Evolutionary conservation across 1,140 invertebrate genomes (phyloP).

Genomic region (Pararge aegeria): DNA sequence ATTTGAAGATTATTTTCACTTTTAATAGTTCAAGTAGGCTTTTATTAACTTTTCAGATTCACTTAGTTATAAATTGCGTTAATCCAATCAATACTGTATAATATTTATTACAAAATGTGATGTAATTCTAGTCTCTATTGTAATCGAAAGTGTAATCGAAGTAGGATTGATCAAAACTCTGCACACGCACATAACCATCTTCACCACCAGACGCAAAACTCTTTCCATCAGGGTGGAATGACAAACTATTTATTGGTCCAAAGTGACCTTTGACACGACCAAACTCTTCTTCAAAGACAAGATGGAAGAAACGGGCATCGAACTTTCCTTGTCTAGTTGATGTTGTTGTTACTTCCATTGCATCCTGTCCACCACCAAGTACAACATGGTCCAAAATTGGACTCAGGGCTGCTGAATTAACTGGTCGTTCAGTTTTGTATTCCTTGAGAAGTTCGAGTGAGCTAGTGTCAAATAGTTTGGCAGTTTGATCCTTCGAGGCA

Average conservation of each 20-base stretch:
- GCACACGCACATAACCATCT: conserved; percentile 98
- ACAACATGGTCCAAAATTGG: conserved; percentile 97
- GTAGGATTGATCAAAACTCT: conserved; percentile 97
- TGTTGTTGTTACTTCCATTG: conserved; percentile 99
- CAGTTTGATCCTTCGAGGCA: conserved; percentile 95
- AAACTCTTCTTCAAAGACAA: conserved; percentile 99
- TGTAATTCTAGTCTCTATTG: conserved; percentile 65
- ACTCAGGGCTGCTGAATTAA: conserved; percentile 97
- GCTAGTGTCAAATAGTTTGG: conserved; percentile 95
- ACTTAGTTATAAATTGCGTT: background rate
- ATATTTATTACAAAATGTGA: background rate
- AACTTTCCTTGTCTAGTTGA: conserved; percentile 98
- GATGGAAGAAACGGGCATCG: conserved; percentile 98
- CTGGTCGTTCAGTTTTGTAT: conserved; percentile 97
- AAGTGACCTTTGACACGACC: conserved; percentile 99
- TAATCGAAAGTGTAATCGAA: conserved; percentile 98
- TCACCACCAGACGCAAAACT: conserved; percentile 98
- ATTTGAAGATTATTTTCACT: no score
- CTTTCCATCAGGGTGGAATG: conserved; percentile 98
- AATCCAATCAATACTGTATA: conserved; percentile 11
- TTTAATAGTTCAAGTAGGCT: background rate
- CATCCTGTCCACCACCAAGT: conserved; percentile 98
- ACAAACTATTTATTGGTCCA: conserved; percentile 99
- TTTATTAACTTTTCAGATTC: background rate
- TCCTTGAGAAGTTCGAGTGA: conserved; percentile 93